Percentiles rank a stretch among this genome's conserved stretches.
Conservation (phyloP, 2,113 vertebrate genomes). For the Odontesthes bonariensis region DNA sequence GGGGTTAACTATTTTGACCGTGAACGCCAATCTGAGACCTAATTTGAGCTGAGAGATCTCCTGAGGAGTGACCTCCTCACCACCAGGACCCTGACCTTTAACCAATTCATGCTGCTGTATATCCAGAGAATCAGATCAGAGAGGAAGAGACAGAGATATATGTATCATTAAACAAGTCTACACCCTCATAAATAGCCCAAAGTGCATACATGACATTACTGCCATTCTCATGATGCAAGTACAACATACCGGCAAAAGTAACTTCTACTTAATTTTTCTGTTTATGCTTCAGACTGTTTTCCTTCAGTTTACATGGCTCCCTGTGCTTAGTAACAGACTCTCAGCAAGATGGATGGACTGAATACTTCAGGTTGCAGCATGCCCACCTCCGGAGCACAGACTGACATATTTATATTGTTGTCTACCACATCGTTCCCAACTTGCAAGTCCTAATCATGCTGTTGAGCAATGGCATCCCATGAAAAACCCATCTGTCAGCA, state of each 20-base stretch:
- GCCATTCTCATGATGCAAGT: background rate
- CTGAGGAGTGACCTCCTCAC: constrained; percentile 61
- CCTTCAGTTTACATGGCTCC: constrained; percentile 45
- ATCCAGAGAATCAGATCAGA: constrained; percentile 51
- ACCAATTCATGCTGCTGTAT: constrained; percentile 50
- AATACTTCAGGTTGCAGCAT: constrained; percentile 73
- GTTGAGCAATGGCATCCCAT: constrained; percentile 60
- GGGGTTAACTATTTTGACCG: constrained; percentile 79
- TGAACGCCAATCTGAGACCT: constrained; percentile 70
- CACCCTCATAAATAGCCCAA: background rate
- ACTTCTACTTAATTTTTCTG: background rate
- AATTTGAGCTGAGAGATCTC: constrained; percentile 77
- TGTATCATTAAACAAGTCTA: constrained; percentile 32
- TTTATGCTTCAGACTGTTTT: background rate
- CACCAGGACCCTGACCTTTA: constrained; percentile 66
- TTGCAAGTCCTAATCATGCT: constrained; percentile 62
- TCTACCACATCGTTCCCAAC: constrained; percentile 62
- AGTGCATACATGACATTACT: background rate
- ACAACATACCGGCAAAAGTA: background rate
- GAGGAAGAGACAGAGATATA: constrained; percentile 11
- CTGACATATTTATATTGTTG: constrained; percentile 76
- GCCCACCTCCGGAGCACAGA: constrained; percentile 55
- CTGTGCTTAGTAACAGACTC: constrained; percentile 55
- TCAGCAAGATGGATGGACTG: constrained; percentile 35
- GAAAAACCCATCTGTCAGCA: constrained; percentile 65